Evolutionary conservation across 64 coral and sea anemone species (phyloP), one percentile per base, ranked within the genome.

Genomic region (Pocillopora damicornis): DNA sequence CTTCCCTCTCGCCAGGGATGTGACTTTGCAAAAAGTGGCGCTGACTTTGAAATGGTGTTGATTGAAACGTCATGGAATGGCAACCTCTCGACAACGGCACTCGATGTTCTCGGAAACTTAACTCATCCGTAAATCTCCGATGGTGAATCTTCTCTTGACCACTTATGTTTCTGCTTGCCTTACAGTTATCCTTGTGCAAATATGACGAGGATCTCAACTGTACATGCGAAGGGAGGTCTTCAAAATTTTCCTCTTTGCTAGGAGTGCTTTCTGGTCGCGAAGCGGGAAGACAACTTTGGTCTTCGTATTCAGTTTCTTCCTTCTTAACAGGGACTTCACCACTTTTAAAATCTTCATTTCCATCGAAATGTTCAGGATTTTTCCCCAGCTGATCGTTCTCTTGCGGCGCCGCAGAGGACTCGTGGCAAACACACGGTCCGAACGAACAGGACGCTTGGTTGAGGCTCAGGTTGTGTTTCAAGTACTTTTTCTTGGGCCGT

Each of bases 401-500:
- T 79, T 85, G 37, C 12, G 81, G 38, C 42, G 81, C 22, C 56
- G 62, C 69, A 4, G 64, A 68, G 3, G 61, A 35, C 18, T 23
- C 23, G n/a, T 45, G 37, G 9, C 36, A 85, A 7, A 11, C 35
- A 42, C 81, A 72, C 17, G 20, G 36, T 26, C 57, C 8, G 25
- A 57, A 23, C 13, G 62, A 11, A n/a, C 37, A 38, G 15, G 5
- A 36, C 1, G 30, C 64, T 58, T 71, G 42, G 13, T 14, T 58
- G 0, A 51, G 36, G 2, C 17, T 1, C 4, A 65, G 11, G 18
- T 35, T 89, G 18, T 89, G 87, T 35, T 89, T 93, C 1, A 89
- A 11, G n/a, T 93, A 75, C 13, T 93, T 93, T 88, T 86, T 92
- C 83, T 93, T 96, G 4, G 86, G 69, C 42, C 94, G 86, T 75